Evolutionary conservation across 2,888 invertebrate genomes (phyloP).

Genomic region (Sympetrum striolatum): DNA sequence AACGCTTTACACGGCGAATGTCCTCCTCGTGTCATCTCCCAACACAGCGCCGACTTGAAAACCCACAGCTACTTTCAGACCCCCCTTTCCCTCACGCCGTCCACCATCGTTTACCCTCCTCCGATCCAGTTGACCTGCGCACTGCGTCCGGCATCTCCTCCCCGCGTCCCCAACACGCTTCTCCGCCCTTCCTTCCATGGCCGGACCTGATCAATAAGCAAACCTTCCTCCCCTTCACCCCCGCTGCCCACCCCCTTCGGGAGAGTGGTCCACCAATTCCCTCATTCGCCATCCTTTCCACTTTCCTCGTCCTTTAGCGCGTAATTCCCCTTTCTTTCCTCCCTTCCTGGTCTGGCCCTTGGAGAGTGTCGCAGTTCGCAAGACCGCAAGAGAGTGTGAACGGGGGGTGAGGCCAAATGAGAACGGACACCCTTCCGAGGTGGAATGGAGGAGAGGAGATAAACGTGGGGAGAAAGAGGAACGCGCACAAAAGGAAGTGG

Average conservation of each 20-base stretch:
- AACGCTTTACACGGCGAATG: not conserved
- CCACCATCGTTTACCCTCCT: not conserved
- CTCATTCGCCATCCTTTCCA: not conserved
- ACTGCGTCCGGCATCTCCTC: not conserved
- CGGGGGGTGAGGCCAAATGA: not conserved
- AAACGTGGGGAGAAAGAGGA: not conserved
- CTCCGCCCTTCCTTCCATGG: slow-evolving; percentile 19
- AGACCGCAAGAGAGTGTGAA: slow-evolving; percentile 36
- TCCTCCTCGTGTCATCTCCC: not conserved
- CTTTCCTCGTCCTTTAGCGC: not conserved
- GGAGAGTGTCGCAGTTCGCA: slow-evolving; percentile 39
- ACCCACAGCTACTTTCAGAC: slow-evolving; percentile 13
- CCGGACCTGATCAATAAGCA: slow-evolving; percentile 46
- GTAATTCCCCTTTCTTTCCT: not conserved
- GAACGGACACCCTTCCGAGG: not conserved
- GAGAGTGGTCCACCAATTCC: not conserved
- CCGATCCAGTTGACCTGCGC: slow-evolving; percentile 1
- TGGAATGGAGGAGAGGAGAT: not conserved
- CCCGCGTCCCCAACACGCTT: not conserved
- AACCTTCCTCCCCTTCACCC: slow-evolving; percentile 11
- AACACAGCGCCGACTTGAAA: not conserved
- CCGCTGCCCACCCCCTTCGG: not conserved
- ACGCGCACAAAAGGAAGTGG: slow-evolving; percentile 7
- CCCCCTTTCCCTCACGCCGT: not conserved
- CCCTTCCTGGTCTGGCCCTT: slow-evolving; percentile 31